These are phyloP conservation scores for Papilio aristodemus DNA, from an alignment of 1,140 invertebrate species.

Conservation along the genomic window DNA sequence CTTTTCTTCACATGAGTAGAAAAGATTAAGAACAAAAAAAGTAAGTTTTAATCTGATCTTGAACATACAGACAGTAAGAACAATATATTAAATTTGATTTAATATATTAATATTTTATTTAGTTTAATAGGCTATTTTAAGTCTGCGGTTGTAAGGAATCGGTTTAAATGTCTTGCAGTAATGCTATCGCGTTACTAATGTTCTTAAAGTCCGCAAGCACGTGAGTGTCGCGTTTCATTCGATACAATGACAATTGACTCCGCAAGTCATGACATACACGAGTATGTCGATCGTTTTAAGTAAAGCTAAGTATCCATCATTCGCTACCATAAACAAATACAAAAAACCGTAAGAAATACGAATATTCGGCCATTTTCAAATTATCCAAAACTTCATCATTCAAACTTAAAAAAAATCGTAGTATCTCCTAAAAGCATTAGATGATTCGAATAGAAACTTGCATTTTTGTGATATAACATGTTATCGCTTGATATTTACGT, in stretches of 20 bases:
- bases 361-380: too few relatives aligned
- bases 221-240: constrained; percentile 22
- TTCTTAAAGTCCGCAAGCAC: constrained; percentile 10
- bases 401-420: too few relatives aligned
- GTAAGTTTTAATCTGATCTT: too few relatives aligned
- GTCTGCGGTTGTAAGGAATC: constrained; percentile 31
- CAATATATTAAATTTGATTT: neutral
- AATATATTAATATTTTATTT: constrained; percentile 12
- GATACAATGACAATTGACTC: neutral
- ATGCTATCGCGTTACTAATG: constrained; percentile 30
- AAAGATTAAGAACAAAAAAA: too few relatives aligned
- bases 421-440: too few relatives aligned
- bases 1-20: too few relatives aligned
- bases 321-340: too few relatives aligned
- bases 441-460: neutral
- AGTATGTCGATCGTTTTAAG: too few relatives aligned
- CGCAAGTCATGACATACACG: too few relatives aligned
- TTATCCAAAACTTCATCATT: too few relatives aligned
- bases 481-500: neutral
- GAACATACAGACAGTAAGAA: neutral
- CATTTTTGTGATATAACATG: neutral
- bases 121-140: constrained; percentile 26
- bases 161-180: constrained; percentile 29
- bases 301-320: too few relatives aligned
- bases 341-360: too few relatives aligned